Evolutionary conservation across 2,888 invertebrate species (phyloP).

Genomic region (Congeria kusceri): DNA sequence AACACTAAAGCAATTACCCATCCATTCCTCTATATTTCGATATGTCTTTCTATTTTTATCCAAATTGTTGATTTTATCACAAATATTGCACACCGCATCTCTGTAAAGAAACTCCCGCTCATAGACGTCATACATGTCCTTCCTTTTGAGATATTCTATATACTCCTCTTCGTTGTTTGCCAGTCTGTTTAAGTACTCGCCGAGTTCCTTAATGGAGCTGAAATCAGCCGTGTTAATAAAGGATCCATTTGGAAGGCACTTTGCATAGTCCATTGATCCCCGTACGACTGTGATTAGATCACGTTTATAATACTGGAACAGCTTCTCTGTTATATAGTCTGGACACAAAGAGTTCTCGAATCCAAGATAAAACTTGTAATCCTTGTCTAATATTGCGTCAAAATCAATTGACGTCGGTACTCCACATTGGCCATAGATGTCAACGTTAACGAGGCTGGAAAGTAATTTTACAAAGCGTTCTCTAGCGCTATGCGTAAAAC

Average conservation of each 20-base stretch:
- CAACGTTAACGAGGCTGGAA: constrained; percentile 1
- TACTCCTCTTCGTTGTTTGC: constrained; percentile 35
- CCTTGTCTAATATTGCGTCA: constrained; percentile 29
- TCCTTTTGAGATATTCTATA: constrained; percentile 38
- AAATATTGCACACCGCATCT: constrained; percentile 38
- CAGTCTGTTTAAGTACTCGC: constrained; percentile 23
- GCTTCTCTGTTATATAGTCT: constrained; percentile 73
- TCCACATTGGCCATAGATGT: constrained; percentile 58
- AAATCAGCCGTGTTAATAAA: constrained; percentile 82
- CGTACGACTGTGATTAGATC: constrained; percentile 65
- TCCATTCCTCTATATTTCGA: too few species aligned
- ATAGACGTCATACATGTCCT: constrained; percentile 23
- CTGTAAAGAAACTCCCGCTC: background rate
- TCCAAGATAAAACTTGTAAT: constrained; percentile 69
- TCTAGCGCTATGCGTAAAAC: too few species aligned
- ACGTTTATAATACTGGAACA: constrained; percentile 51
- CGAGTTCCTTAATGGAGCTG: constrained; percentile 62
- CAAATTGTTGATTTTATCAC: too few species aligned
- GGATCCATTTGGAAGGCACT: constrained; percentile 77
- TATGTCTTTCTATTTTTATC: too few species aligned
- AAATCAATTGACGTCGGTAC: constrained; percentile 5
- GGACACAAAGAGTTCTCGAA: constrained; percentile 73
- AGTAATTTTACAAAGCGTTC: too few species aligned
- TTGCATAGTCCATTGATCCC: constrained; percentile 77
- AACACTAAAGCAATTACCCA: too few species aligned